phyloP scores from a whole-genome alignment of 2,113 vertebrate species.

The Sakesphorus luctuosus region DNA sequence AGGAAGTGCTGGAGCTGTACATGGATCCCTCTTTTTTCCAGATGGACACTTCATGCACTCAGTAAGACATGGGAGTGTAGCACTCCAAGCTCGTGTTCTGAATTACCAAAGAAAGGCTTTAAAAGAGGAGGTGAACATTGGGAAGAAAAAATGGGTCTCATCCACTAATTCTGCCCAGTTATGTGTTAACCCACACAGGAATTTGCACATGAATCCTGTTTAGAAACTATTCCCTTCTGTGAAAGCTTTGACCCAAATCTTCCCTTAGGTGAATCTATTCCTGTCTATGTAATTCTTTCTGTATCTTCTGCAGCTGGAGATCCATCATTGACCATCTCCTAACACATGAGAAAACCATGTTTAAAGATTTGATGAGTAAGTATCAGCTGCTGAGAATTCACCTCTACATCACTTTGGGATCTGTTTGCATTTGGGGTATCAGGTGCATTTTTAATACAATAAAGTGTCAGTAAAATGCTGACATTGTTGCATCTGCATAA shows the following conservation, averaged over 20 bases:
- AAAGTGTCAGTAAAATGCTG: not conserved
- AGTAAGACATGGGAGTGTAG: slow-evolving; percentile 75
- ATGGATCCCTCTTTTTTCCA: slow-evolving; percentile 97
- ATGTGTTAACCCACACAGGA: not conserved
- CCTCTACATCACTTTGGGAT: not conserved
- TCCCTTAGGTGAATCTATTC: not conserved
- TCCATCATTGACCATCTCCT: slow-evolving; percentile 94
- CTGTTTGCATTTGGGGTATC: not conserved
- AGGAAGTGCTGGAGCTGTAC: slow-evolving; percentile 92
- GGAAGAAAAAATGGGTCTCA: not conserved
- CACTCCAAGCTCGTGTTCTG: not conserved
- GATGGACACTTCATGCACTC: slow-evolving; percentile 89
- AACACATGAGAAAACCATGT: slow-evolving; percentile 98
- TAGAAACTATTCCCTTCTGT: not conserved
- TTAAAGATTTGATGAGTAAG: slow-evolving; percentile 99
- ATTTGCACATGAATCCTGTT: not conserved
- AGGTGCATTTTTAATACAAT: not conserved
- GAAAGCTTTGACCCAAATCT: not conserved
- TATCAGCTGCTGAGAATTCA: slow-evolving; percentile 26
- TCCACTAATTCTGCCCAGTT: not conserved
- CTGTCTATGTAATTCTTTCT: slow-evolving; percentile 19
- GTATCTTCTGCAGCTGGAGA: slow-evolving; percentile 84
- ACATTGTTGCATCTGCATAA: not conserved
- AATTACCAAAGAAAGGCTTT: not conserved
- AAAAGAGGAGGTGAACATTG: not conserved